Evolutionary conservation across 2,888 invertebrate species (phyloP), one percentile per base, ranked within the genome.

Genomic region (Brachylomia viminalis): DNA sequence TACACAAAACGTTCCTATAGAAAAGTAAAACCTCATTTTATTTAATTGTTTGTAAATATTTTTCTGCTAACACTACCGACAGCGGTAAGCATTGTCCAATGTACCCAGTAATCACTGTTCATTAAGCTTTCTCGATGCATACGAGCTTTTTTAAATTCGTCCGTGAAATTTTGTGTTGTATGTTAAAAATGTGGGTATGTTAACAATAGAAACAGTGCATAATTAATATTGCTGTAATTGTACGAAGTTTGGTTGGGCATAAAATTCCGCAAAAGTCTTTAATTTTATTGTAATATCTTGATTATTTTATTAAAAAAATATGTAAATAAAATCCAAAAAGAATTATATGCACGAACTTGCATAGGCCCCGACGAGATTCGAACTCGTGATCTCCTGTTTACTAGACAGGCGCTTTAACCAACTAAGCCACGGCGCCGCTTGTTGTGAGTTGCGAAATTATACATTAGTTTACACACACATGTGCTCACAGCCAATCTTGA

Each of bases 321-420:
- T 45, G n/a, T 1, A 47, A 47, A 20, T 27, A 72, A 79, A 72
- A 61, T 5, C 1, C 0, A 69, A 77, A 78, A 76, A 67, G n/a
- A 54, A 33, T 20, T 49, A 27, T 69, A 56, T 67, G 67, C 64
- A n/a, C 67, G 27, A 74, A 38, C 30, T 59, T 10, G 71, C 73
- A 75, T 73, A 95, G 95, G 95, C 95, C 94, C 95, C 95, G 95
- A 90, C 95, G 95, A 95, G 95, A 95, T 95, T 95, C 95, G 95
- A 96, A 95, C 95, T 95, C 95, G 89, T 90, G 95, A 95, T 95
- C 95, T 95, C 95, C 95, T 95, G 95, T 95, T 95, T 95, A 95
- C 95, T 95, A 95, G 95, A 96, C 96, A 95, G 96, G 95, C 95
- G 95, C 95, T 95, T 95, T 95, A 95, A 95, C 95, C 95, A 95